Base-by-base conservation (phyloP, 2,888 invertebrate species). In the Lithophane leautieri region DNA sequence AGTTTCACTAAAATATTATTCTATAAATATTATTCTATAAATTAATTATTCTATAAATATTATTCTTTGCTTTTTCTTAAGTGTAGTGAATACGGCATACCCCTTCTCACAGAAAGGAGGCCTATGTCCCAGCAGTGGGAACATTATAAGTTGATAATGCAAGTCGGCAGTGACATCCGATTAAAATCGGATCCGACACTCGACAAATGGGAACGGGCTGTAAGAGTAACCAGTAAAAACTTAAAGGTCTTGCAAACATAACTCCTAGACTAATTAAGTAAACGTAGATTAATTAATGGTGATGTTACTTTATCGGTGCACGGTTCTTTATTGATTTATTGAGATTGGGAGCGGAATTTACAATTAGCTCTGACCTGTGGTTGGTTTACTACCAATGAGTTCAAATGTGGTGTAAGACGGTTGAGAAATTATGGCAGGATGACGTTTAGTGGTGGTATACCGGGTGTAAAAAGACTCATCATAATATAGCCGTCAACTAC, bases 261-360 rank as follows among this genome's bases (percentile, higher is more conserved):
- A 61, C 16, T 66, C 47, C 9, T 11, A 28, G 7, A 69, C 65
- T 56, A 71, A 83, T 82, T 44, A 69, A 61, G 25, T 42, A 78
- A 28, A n/a, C 34, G 3, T 12, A n/a, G 16, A 81, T 34, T 69
- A 65, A 72, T 61, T 60, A 69, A 67, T 52, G 19, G 1, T 66
- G 52, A 78, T 47, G 56, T 22, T 70, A 66, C 6, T 70, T 67
- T 69, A 69, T 74, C 0, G 47, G 58, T 44, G 72, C 65, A 50
- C n/a, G 42, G 56, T 63, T 52, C 44, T 66, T 58, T 69, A 83
- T 78, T 54, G 65, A 66, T 81, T 83, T 72, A 83, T 54, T 71
- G 25, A 16, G 16, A 54, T 56, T 44, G 11, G 22, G 6, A 47
- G n/a, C 16, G 12, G 34, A 58, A 52, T 82, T 70, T 63, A 82